Evolutionary conservation across 1,140 invertebrate species (phyloP), one percentile per base, ranked within the genome.

Genomic region (Halictus rubicundus): DNA sequence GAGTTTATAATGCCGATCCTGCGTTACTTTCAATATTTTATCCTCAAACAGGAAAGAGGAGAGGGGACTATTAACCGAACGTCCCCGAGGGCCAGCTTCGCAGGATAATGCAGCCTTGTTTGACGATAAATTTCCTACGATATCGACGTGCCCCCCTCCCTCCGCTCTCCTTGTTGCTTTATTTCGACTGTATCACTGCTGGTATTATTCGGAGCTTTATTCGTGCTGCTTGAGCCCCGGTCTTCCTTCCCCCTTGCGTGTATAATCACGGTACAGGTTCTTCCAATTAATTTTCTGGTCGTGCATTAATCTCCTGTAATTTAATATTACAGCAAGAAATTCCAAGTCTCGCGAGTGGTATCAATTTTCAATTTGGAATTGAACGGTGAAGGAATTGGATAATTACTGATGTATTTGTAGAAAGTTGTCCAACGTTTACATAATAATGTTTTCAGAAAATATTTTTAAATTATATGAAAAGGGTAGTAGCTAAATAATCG

Each of bases 51-150:
- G 39, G 42, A 23, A 60, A n/a, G 27, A 2, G 2, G 25, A 46
- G 32, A 60, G 21, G 27, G 8, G 10, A 49, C n/a, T 66, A 80
- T 70, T 82, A 78, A 77, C 65, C 63, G 52, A 66, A 46, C 27
- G 27, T 72, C 69, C 75, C 42, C 8, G 19, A 54, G 68, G 68
- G 54, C 49, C 23, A n/a, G 57, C 16, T 77, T 23, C 32, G 64
- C 61, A 63, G 27, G 19, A 70, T 77, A 81, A 81, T 77, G 74
- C 25, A 54, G 23, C 68, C 63, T 61, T 60, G 68, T 78, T 78
- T 72, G 63, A 78, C 68, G 75, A 81, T 81, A 71, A 81, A 81
- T 81, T 70, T 79, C 32, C 76, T 72, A 78, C 78, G 71, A 60
- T 79, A 66, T 74, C 72, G 63, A 12, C 64, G 39, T 61, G 37